phyloP scores from a whole-genome alignment of 1,140 invertebrate species.

The Drosophila punjabiensis region DNA sequence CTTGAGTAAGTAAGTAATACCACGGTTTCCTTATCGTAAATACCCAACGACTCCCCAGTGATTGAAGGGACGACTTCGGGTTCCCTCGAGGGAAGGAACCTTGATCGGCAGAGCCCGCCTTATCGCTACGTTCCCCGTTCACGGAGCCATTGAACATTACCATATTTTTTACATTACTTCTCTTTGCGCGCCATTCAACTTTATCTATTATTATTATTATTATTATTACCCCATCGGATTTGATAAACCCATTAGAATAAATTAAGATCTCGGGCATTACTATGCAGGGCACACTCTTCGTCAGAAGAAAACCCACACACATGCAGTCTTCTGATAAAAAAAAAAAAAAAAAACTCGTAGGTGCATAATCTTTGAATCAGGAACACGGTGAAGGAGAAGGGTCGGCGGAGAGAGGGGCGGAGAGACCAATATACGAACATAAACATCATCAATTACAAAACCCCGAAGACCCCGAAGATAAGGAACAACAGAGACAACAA shows the following conservation, averaged over 20 bases:
- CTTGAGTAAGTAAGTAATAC: neutral
- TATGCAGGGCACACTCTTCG: constrained; percentile 65
- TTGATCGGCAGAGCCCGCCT: constrained; percentile 11
- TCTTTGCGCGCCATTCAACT: constrained; percentile 29
- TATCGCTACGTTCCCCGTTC: constrained; percentile 15
- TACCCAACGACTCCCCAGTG: neutral
- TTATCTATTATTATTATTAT: constrained; percentile 54
- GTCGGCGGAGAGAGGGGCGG: constrained; percentile 15
- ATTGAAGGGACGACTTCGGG: neutral
- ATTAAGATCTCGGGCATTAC: constrained; percentile 73
- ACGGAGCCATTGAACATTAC: constrained; percentile 24
- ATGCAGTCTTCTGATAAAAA: constrained; percentile 3
- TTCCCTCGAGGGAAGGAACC: neutral
- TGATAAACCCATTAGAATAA: constrained; percentile 79
- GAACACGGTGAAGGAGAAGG: constrained; percentile 18
- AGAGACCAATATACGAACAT: constrained; percentile 52
- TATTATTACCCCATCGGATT: constrained; percentile 55
- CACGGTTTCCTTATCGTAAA: constrained; percentile 11
- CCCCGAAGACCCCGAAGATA: constrained; percentile 50
- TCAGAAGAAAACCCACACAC: constrained; percentile 58
- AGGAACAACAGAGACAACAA: constrained; percentile 33
- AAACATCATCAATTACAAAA: constrained; percentile 82
- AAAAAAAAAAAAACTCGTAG: constrained; percentile 33
- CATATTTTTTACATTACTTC: constrained; percentile 38
- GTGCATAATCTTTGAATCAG: constrained; percentile 80